Evolutionary conservation across 1,140 invertebrate genomes (phyloP).

Genomic region (Scaptomyza pallida): DNA sequence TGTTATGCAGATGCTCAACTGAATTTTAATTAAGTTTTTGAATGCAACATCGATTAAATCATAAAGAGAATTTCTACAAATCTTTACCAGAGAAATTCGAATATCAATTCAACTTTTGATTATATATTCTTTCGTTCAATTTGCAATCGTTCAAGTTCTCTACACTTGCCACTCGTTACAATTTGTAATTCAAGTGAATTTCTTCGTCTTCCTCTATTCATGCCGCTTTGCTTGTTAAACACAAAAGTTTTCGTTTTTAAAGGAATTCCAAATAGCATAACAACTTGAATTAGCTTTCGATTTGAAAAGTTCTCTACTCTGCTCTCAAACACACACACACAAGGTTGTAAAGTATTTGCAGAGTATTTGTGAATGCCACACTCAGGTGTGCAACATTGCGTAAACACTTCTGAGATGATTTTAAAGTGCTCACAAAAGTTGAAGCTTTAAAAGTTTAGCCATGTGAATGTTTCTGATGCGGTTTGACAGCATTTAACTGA

Average conservation of each 20-base stretch:
- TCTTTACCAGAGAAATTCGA: too few species aligned
- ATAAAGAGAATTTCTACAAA: too few species aligned
- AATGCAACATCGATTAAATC: too few species aligned
- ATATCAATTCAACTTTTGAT: too few species aligned
- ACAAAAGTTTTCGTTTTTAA: neutral
- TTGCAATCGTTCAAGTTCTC: too few species aligned
- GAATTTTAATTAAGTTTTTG: too few species aligned
- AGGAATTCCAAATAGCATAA: neutral
- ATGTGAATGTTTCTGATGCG: constrained; percentile 57
- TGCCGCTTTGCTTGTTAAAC: too few species aligned
- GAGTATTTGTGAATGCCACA: constrained; percentile 11
- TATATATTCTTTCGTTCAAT: too few species aligned
- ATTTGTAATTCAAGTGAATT: too few species aligned
- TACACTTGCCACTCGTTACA: too few species aligned
- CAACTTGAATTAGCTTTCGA: constrained; percentile 19
- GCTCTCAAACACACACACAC: neutral
- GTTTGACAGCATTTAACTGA: constrained; percentile 60
- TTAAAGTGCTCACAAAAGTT: neutral
- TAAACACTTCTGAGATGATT: neutral
- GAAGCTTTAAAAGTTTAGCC: constrained; percentile 42
- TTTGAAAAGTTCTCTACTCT: constrained; percentile 1
- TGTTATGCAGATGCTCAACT: too few species aligned
- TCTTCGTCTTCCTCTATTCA: too few species aligned
- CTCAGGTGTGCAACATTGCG: constrained; percentile 31
- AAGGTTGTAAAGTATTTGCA: neutral